Percentiles rank a stretch among this genome's conserved stretches.
Conservation (phyloP, 2,888 invertebrate genomes). For the Lysandra bellargus region DNA sequence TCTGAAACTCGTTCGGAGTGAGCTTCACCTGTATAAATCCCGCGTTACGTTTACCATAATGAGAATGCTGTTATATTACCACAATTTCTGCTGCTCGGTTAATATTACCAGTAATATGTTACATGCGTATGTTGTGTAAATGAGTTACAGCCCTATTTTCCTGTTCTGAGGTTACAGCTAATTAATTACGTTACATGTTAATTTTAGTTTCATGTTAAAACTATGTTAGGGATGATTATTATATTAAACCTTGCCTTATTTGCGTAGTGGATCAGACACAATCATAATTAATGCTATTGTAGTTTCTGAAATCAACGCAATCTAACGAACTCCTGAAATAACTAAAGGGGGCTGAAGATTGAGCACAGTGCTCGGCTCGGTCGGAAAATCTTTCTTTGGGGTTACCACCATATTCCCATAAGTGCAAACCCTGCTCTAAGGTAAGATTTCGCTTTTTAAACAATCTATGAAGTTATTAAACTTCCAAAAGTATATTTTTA, state of each 20-base stretch:
- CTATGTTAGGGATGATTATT: no score
- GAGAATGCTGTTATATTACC: slow-evolving; percentile 1
- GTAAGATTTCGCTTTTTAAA: no score
- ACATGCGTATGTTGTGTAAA: neutral
- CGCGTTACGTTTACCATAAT: slow-evolving; percentile 15
- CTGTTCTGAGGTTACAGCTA: neutral
- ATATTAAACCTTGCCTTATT: no score
- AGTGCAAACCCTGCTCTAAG: neutral
- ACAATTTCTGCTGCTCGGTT: neutral
- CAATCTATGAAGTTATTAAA: no score
- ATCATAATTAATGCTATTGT: no score
- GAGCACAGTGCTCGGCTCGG: no score
- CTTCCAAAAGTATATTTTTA: no score
- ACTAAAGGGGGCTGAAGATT: no score
- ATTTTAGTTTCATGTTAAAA: neutral
- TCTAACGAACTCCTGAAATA: neutral
- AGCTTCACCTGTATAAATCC: slow-evolving; percentile 14
- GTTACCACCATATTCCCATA: neutral
- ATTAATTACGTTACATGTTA: neutral
- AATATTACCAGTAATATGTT: neutral
- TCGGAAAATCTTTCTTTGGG: no score
- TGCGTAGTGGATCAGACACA: no score
- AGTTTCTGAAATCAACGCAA: no score
- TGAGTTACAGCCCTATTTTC: neutral
- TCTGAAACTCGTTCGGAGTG: slow-evolving; percentile 10